Conservation (phyloP, 2,797 vertebrate genomes). For the Melanotaenia nigrans region DNA sequence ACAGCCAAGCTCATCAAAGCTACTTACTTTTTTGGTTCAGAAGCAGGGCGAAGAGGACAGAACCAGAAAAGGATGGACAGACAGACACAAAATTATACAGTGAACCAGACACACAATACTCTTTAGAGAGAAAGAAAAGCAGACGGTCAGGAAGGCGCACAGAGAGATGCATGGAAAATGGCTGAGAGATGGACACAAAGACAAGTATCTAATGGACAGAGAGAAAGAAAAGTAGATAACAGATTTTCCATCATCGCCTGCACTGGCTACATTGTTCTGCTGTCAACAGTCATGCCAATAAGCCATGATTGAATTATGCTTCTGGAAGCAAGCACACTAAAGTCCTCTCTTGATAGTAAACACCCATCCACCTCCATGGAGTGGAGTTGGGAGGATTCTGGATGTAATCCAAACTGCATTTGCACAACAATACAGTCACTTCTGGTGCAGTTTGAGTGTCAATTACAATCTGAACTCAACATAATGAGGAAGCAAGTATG, state of each 20-base stretch:
- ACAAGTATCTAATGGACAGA: constrained; percentile 61
- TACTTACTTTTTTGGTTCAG: constrained; percentile 31
- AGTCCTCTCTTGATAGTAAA: constrained; percentile 66
- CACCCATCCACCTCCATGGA: constrained; percentile 59
- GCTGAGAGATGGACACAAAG: constrained; percentile 48
- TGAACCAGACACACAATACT: constrained; percentile 44
- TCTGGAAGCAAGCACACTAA: constrained; percentile 61
- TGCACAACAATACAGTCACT: constrained; percentile 70
- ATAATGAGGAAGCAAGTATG: constrained; percentile 37
- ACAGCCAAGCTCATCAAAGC: constrained; percentile 47
- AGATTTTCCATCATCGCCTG: constrained; percentile 62
- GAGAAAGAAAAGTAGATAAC: constrained; percentile 61
- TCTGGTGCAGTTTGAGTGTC: constrained; percentile 61
- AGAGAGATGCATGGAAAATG: constrained; percentile 45
- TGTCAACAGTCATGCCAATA: constrained; percentile 74
- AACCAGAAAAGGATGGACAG: constrained; percentile 26
- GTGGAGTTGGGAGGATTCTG: constrained; percentile 53
- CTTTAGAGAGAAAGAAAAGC: constrained; percentile 17
- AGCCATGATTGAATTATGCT: constrained; percentile 75
- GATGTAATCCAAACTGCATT: constrained; percentile 69
- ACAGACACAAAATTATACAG: constrained; percentile 37
- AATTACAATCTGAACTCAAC: constrained; percentile 53
- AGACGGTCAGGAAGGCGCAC: constrained; percentile 30
- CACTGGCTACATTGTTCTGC: constrained; percentile 68
- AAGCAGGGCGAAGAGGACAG: constrained; percentile 7